Percentiles rank a stretch among this genome's conserved stretches.
phyloP scores from a whole-genome alignment of 2,113 vertebrate species.

The Ranitomeya imitator region DNA sequence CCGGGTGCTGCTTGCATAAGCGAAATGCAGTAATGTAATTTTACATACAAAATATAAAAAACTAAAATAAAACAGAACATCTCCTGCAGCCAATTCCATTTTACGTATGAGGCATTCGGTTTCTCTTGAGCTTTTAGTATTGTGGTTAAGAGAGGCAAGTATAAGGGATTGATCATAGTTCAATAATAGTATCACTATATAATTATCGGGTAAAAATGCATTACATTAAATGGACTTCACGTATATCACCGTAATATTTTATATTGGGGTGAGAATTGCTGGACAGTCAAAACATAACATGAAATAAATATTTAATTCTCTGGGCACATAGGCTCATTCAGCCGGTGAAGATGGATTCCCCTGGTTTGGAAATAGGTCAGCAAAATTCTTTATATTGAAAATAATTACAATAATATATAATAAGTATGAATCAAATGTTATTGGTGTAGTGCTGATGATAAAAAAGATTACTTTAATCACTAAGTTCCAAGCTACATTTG shows the following conservation, averaged over 20 bases:
- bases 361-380: conserved; percentile 26
- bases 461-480: too few relatives aligned
- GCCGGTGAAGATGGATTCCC: conserved; percentile 17
- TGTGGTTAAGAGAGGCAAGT: conserved; percentile 39
- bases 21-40: conserved; percentile 53
- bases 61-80: conserved; percentile 39
- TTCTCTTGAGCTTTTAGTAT: conserved; percentile 37
- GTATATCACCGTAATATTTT: conserved; percentile 30
- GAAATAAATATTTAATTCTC: conserved; percentile 44
- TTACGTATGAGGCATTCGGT: conserved; percentile 23
- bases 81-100: conserved; percentile 28
- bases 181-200: conserved; percentile 39
- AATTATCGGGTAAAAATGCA: conserved; percentile 41
- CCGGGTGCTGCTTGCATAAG: conserved; percentile 47
- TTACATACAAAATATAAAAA: conserved; percentile 37
- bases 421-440: too few relatives aligned
- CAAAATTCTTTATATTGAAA: not conserved
- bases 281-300: conserved; percentile 34
- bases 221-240: conserved; percentile 11
- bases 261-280: conserved; percentile 14
- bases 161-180: conserved; percentile 29
- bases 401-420: not conserved
- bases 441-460: too few relatives aligned
- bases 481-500: too few relatives aligned
- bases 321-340: not conserved